Percentiles rank a stretch among this genome's conserved stretches.
Evolutionary conservation across 2,797 vertebrate species (phyloP).

Genomic region (Morus bassanus): DNA sequence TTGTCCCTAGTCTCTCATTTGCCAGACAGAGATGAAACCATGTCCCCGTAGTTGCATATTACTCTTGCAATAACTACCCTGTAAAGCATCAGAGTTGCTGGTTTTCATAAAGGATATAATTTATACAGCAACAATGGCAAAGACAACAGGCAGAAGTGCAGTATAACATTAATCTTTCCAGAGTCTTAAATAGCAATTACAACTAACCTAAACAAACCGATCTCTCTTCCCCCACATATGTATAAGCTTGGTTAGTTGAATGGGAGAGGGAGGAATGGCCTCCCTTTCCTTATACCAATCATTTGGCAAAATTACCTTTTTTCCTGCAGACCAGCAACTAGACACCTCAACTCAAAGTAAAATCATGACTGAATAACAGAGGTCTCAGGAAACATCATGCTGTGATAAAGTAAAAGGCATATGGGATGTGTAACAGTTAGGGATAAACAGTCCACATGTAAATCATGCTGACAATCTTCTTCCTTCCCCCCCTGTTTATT

Average conservation of each 20-base stretch:
- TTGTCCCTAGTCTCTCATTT: not conserved
- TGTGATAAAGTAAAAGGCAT: slow-evolving; percentile 9
- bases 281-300: not conserved
- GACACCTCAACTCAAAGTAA: not conserved
- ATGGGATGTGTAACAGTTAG: not conserved
- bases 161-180: not conserved
- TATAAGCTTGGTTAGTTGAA: not conserved
- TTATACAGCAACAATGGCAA: not conserved
- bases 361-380: not conserved
- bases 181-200: not conserved
- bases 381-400: not conserved
- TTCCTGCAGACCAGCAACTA: not conserved
- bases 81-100: not conserved
- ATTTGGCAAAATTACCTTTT: not conserved
- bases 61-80: not conserved
- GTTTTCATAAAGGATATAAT: not conserved
- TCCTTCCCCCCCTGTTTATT: not conserved
- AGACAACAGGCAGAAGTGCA: not conserved
- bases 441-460: not conserved
- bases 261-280: not conserved
- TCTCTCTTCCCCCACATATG: not conserved
- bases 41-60: not conserved
- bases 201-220: not conserved
- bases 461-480: not conserved
- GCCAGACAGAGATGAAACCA: not conserved